Base-by-base conservation (phyloP, 2,888 invertebrate species). In the Drosophila planitibia region DNA sequence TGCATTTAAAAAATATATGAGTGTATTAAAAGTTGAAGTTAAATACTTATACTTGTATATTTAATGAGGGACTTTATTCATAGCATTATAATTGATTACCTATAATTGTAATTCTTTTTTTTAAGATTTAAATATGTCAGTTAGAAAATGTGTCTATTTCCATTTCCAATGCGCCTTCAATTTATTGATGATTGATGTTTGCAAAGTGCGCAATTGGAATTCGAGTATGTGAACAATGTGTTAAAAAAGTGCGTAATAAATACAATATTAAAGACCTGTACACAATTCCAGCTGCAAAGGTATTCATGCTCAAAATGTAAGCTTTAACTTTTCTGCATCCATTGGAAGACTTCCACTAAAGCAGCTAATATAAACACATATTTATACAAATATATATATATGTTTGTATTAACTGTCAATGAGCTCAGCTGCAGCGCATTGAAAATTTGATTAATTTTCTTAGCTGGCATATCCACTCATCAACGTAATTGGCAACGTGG, bases 401-500 rank as follows among this genome's bases (percentile, higher is more conserved):
- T 14, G 22, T 54, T 10, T 54, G 33, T 5, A 5, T 35, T 54
- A 10, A 19, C 37, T 39, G 39, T 57, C n/a, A 14, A n/a, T 30
- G 14, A 14, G 55, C n/a, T 44, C 44, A n/a, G 41, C 33, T 35
- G 32, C 32, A 22, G 35, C 39, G 2, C 6, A 59, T 14, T 54
- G 19, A 14, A 30, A 57, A 44, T 25, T 51, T 69, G 33, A 51
- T 69, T 14, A 39, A 51, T 47, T 30, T 58, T 41, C 52, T 55
- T 49, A 39, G 37, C 33, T 51, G 54, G 37, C 37, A 47, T 79
- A 65, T 64, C 44, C 54, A 54, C 70, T 64, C 81, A 83, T 77
- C 75, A 73, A 77, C 54, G 62, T 78, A 77, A 83, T 82, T 77
- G 77, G 70, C 51, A 60, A 39, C 72, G 77, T 79, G 83, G 86